phyloP scores from a whole-genome alignment of 2,888 invertebrate genomes.

The Microctonus aethiopoides region DNA sequence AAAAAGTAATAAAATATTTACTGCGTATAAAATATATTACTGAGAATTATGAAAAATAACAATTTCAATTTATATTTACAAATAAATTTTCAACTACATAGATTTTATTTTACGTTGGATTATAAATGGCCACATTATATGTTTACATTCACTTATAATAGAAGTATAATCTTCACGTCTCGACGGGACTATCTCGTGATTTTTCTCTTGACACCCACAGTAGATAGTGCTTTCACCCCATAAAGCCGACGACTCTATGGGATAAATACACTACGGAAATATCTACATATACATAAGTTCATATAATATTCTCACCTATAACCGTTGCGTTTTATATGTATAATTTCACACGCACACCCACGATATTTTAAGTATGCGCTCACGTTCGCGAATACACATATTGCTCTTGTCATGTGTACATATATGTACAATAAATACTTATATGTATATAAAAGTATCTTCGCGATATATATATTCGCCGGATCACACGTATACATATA shows the following conservation, averaged over 20 bases:
- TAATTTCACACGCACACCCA: constrained; percentile 23
- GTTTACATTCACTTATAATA: not conserved
- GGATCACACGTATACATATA: too few species aligned
- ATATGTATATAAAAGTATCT: constrained; percentile 12
- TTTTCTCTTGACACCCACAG: not conserved
- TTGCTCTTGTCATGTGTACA: not conserved
- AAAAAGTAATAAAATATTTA: not conserved
- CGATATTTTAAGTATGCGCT: constrained; percentile 22
- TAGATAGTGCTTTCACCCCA: constrained; percentile 5
- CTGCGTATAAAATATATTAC: not conserved
- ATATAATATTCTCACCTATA: not conserved
- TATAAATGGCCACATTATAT: not conserved
- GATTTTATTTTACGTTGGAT: not conserved
- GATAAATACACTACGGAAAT: not conserved
- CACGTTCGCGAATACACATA: constrained; percentile 22
- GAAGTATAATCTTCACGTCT: not conserved
- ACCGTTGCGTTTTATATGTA: not conserved
- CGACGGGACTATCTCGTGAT: not conserved
- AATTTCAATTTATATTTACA: not conserved
- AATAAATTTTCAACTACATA: too few species aligned
- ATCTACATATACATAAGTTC: not conserved
- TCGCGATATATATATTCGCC: constrained; percentile 28
- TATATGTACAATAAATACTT: constrained; percentile 14
- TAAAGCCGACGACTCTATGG: constrained; percentile 10
- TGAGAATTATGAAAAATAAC: not conserved